phyloP scores from a whole-genome alignment of 1,140 invertebrate species.

The Anoplolepis gracilipes region DNA sequence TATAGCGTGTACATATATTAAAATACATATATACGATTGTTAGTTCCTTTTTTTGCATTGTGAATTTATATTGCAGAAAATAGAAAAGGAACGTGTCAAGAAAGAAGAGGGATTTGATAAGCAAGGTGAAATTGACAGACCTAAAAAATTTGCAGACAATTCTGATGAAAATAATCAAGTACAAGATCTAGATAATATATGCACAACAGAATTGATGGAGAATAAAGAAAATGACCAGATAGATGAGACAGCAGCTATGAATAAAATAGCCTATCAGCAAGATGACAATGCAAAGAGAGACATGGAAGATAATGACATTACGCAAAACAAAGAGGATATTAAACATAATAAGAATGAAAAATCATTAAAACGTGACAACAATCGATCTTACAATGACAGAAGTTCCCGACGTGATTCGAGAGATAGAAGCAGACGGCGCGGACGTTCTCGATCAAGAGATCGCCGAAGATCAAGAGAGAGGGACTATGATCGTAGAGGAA shows the following conservation, averaged over 20 bases:
- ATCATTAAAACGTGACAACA: conserved; percentile 69
- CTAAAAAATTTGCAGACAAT: conserved; percentile 85
- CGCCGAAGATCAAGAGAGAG: conserved; percentile 76
- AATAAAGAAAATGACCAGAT: conserved; percentile 72
- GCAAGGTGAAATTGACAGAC: conserved; percentile 87
- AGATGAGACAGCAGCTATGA: conserved; percentile 65
- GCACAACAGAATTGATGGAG: conserved; percentile 55
- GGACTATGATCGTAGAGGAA: conserved; percentile 73
- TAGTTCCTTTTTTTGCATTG: conserved; percentile 11
- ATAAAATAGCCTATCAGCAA: conserved; percentile 71
- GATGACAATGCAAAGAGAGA: conserved; percentile 61
- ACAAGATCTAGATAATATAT: conserved; percentile 61
- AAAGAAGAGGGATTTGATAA: conserved; percentile 87
- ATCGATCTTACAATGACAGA: conserved; percentile 70
- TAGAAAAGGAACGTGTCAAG: conserved; percentile 88
- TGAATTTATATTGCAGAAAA: conserved; percentile 83
- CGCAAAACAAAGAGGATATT: conserved; percentile 72
- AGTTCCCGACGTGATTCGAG: conserved; percentile 74
- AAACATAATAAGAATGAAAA: conserved; percentile 73
- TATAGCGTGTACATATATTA: conserved; percentile 15
- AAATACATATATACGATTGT: background rate
- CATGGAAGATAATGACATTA: conserved; percentile 65
- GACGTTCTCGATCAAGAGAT: conserved; percentile 79
- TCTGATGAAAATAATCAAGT: conserved; percentile 77
- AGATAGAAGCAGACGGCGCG: conserved; percentile 75